A percentile compares a stretch with the other conserved stretches of the same genome.
phyloP scores from a whole-genome alignment of 2,888 invertebrate species.

The Coenonympha arcania region DNA sequence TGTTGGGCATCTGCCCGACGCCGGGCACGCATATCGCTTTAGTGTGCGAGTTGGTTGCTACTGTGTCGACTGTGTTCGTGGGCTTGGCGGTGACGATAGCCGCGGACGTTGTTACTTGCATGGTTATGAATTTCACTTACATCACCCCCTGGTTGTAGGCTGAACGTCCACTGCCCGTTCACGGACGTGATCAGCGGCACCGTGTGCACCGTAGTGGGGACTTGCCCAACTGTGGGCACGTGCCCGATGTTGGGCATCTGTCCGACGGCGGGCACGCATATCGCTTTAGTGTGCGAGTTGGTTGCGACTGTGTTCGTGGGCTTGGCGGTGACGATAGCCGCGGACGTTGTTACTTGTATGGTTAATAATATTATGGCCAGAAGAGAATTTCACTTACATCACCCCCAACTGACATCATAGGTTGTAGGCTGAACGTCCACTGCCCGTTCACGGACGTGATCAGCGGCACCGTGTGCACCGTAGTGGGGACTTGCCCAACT shows the following conservation, averaged over 20 bases:
- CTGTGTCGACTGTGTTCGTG: slow-evolving; percentile 25
- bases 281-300: too few relatives aligned
- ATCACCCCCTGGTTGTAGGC: slow-evolving; percentile 61
- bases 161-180: slow-evolving; percentile 68
- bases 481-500: slow-evolving; percentile 40
- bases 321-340: slow-evolving; percentile 31
- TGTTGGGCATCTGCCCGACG: too few relatives aligned
- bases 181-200: slow-evolving; percentile 64
- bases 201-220: too few relatives aligned
- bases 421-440: slow-evolving; percentile 66
- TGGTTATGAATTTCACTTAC: too few relatives aligned
- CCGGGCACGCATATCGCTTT: too few relatives aligned
- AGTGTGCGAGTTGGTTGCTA: too few relatives aligned
- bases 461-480: slow-evolving; percentile 59
- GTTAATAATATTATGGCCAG: too few relatives aligned
- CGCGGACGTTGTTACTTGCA: slow-evolving; percentile 20
- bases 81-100: slow-evolving; percentile 33
- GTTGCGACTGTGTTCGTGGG: slow-evolving; percentile 28
- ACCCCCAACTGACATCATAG: slow-evolving; percentile 63
- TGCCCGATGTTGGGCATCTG: too few relatives aligned
- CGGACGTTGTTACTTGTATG: slow-evolving; percentile 21
- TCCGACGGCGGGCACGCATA: too few relatives aligned
- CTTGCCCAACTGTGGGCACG: too few relatives aligned
- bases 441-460: slow-evolving; percentile 66
- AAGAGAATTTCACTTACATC: too few relatives aligned